Percentiles rank a stretch among this genome's conserved stretches.
Conservation (phyloP, 2,888 invertebrate genomes). For the Panzeria rudis region DNA sequence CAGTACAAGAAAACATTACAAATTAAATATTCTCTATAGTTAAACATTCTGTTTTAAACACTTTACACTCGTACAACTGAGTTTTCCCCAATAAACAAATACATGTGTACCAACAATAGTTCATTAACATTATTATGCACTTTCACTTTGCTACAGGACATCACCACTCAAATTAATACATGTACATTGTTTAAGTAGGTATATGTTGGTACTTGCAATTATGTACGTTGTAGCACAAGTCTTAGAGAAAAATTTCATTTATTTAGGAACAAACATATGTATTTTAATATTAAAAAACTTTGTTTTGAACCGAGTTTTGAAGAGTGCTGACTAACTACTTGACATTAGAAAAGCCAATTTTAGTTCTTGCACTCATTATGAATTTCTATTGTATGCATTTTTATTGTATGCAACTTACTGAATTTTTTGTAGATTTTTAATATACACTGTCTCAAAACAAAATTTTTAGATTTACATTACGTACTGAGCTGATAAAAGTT, state of each 20-base stretch:
- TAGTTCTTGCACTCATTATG: neutral
- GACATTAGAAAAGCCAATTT: neutral
- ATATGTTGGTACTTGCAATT: neutral
- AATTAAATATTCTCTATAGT: slow-evolving; percentile 65
- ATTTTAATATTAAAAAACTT: slow-evolving; percentile 10
- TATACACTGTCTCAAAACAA: neutral
- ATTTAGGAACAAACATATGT: neutral
- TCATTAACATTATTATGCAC: slow-evolving; percentile 24
- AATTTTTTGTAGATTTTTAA: neutral
- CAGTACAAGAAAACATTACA: slow-evolving; percentile 34
- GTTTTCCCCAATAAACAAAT: slow-evolving; percentile 27
- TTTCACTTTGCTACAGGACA: slow-evolving; percentile 52
- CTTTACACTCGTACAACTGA: slow-evolving; percentile 3
- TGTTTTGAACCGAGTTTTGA: neutral
- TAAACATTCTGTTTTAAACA: slow-evolving; percentile 55
- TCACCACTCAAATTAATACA: neutral
- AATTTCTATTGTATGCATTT: neutral
- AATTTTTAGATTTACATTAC: too few relatives aligned
- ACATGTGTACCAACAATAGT: neutral
- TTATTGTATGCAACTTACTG: neutral
- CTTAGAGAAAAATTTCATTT: neutral
- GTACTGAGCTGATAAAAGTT: too few relatives aligned
- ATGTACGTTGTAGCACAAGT: neutral
- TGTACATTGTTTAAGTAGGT: neutral
- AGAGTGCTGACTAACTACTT: neutral